A percentile compares a stretch with the other conserved stretches of the same genome.
Evolutionary conservation across 2,797 vertebrate genomes (phyloP).

Genomic region (Cheirogaleus major): DNA sequence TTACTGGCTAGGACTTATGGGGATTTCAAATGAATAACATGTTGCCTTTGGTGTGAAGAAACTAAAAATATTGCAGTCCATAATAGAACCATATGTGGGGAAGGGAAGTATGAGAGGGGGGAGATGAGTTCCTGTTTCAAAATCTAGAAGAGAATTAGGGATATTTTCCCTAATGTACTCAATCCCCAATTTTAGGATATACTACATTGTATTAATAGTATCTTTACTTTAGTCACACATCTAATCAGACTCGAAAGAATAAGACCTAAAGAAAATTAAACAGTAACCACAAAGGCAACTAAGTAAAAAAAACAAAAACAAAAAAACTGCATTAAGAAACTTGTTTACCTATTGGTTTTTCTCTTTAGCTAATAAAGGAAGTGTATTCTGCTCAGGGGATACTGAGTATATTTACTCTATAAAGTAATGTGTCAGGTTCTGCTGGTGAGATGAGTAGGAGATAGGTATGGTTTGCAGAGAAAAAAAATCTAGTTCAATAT

Average conservation of each 20-base stretch:
- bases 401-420: not conserved
- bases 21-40: not conserved
- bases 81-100: not conserved
- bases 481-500: not conserved
- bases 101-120: accelerated
- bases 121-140: not conserved
- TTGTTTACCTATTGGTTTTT: not conserved
- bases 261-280: not conserved
- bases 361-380: not conserved
- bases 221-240: not conserved
- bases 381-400: not conserved
- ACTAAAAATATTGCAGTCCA: not conserved
- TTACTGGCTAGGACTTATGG: not conserved
- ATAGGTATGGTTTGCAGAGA: not conserved
- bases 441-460: not conserved
- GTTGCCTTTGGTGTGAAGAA: not conserved
- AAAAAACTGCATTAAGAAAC: not conserved
- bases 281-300: not conserved
- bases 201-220: not conserved
- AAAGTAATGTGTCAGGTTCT: not conserved
- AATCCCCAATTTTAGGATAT: not conserved
- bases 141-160: not conserved
- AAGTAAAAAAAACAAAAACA: not conserved
- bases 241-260: not conserved
- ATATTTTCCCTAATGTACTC: not conserved